Percentiles rank a stretch among this genome's conserved stretches.
Evolutionary conservation across 2,113 vertebrate genomes (phyloP).

Genomic region (Amphiprion percula): DNA sequence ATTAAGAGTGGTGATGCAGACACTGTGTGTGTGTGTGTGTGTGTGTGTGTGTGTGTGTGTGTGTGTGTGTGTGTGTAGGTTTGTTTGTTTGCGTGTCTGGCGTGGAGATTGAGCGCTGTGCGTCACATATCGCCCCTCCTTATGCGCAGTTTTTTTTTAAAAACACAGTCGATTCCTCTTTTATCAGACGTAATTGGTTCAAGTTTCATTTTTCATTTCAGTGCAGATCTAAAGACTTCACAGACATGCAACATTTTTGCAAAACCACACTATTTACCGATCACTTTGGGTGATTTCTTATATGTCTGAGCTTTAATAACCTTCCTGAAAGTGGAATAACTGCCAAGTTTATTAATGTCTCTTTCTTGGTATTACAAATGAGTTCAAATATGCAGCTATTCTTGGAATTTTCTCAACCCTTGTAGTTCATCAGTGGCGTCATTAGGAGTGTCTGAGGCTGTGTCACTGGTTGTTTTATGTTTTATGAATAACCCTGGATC

Average conservation of each 20-base stretch:
- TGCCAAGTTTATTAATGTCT: neutral
- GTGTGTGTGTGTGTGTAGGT: neutral
- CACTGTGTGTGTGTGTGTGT: slow-evolving; percentile 31
- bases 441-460: no score
- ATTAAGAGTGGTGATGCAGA: slow-evolving; percentile 80
- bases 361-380: neutral
- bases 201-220: slow-evolving; percentile 47
- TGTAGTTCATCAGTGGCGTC: no score
- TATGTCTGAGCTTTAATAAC: slow-evolving; percentile 1
- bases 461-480: no score
- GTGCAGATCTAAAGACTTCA: slow-evolving; percentile 24
- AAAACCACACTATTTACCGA: slow-evolving; percentile 9
- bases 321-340: neutral
- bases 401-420: no score
- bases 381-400: neutral
- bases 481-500: no score
- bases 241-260: neutral
- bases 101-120: slow-evolving; percentile 51
- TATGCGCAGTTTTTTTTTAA: slow-evolving; percentile 37
- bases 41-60: neutral
- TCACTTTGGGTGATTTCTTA: slow-evolving; percentile 5
- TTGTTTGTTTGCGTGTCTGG: slow-evolving; percentile 62
- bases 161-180: slow-evolving; percentile 47
- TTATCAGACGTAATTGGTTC: slow-evolving; percentile 49
- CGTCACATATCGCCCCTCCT: slow-evolving; percentile 45